phyloP scores from a whole-genome alignment of 2,888 invertebrate species.

The Tinea semifulvella region DNA sequence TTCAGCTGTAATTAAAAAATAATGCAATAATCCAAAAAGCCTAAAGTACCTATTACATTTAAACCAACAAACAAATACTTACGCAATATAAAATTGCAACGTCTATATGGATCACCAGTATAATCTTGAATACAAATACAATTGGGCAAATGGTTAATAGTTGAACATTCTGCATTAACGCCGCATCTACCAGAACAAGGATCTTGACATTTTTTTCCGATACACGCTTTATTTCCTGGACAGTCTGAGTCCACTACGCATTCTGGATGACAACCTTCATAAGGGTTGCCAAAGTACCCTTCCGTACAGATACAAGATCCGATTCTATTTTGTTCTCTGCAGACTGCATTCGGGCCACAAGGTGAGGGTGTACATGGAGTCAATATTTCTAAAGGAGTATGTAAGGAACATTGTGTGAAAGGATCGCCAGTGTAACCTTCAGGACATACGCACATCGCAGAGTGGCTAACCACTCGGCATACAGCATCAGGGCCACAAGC shows the following conservation, averaged over 20 bases:
- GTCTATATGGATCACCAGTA: slow-evolving; percentile 69
- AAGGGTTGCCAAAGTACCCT: slow-evolving; percentile 79
- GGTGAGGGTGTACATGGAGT: slow-evolving; percentile 75
- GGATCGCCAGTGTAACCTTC: slow-evolving; percentile 72
- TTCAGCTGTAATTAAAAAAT: slow-evolving; percentile 7
- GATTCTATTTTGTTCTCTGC: slow-evolving; percentile 72
- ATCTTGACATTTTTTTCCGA: slow-evolving; percentile 76
- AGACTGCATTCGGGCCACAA: slow-evolving; percentile 76
- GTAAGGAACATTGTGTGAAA: slow-evolving; percentile 64
- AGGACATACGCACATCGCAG: slow-evolving; percentile 80
- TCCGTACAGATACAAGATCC: slow-evolving; percentile 76
- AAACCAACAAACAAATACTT: slow-evolving; percentile 26
- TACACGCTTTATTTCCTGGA: slow-evolving; percentile 75
- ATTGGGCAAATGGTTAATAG: slow-evolving; percentile 74
- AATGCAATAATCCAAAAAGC: neutral
- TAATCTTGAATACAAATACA: slow-evolving; percentile 73
- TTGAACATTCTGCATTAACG: slow-evolving; percentile 74
- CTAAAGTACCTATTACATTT: neutral
- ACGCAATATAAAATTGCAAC: slow-evolving; percentile 52
- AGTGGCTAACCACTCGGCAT: slow-evolving; percentile 79
- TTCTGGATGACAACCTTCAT: slow-evolving; percentile 80
- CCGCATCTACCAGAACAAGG: slow-evolving; percentile 83
- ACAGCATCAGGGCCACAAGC: slow-evolving; percentile 77
- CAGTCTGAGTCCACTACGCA: slow-evolving; percentile 78
- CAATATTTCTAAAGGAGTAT: slow-evolving; percentile 54